Evolutionary conservation across 1,140 invertebrate genomes (phyloP), one percentile per base, ranked within the genome.

Genomic region (Mycetomoellerius zeteki): DNA sequence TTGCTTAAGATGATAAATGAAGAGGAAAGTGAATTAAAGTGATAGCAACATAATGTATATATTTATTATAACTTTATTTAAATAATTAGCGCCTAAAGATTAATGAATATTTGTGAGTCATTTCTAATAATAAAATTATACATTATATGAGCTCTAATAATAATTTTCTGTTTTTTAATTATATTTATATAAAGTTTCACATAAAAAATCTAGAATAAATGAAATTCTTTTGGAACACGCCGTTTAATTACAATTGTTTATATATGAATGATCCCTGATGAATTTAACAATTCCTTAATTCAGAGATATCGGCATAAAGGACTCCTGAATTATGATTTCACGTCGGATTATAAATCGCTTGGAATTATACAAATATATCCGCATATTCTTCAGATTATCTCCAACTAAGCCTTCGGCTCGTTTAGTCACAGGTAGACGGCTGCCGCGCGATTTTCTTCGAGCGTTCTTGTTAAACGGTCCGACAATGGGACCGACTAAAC

Each of bases 381-480:
- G 52, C 33, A 58, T 21, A 27, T 54, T 30, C n/a, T 10, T 82
- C 21, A 30, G 50, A 56, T 67, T 47, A 73, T 30, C 65, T 71
- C 24, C 21, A 21, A 50, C 14, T 37, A 33, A n/a, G 43, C n/a
- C 27, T 72, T 82, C 69, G 4, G 33, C 33, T 24, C 33, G 52
- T 43, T 71, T 82, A 58, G 50, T 37, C 64, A 56, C 33, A 47
- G 21, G 52, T 58, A 58, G 52, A 33, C 62, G 30, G 27, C 62
- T 27, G 47, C 62, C 21, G 43, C 65, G 78, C 78, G 77, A 54
- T 81, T 72, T 81, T 30, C 50, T 43, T 82, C 52, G 33, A 27
- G 67, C 50, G 67, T 82, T 82, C 80, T 82, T 67, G 78, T 82
- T 72, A 72, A 82, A 72, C 52, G 54, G 54, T 24, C 67, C 67